Evolutionary conservation across 92 coral and sea anemone genomes (phyloP), one percentile per base, ranked within the genome.

Genomic region (Porites cylindrica): DNA sequence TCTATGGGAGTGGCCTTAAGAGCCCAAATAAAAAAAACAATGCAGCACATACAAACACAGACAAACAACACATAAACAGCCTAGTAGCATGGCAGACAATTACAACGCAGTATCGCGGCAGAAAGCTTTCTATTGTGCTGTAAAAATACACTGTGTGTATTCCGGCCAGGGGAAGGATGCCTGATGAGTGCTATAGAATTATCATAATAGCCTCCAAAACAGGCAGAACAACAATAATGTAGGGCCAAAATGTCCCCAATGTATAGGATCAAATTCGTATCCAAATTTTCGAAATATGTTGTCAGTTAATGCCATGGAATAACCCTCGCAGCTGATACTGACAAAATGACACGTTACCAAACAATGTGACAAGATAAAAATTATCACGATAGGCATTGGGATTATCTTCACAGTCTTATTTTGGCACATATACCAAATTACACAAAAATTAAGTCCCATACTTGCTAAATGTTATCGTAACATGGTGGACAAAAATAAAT

Each of bases 31-130:
- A 72, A 72, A 72, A 72, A 72, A n/a, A n/a, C 52, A 17, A 72
- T 70, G 14, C 75, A 29, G 51, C 51, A 70, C 74, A 70, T 70
- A 2, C 29, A 18, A 70, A 70, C 75, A 70, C 51, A 70, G 16
- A 71, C 77, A 72, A 72, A 72, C 56, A 43, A 72, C 77, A 72
- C 19, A 14, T 72, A 72, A 72, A 43, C 77, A n/a, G 77, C 77
- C 51, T 3, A 29, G 77, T 72, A 51, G 77, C 77, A 47, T 72
- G 77, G 77, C 60, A 72, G 77, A 72, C 77, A 47, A 4, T 47
- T 38, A 72, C 58, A 72, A 16, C 4, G 51, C 77, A 72, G 56
- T 72, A 43, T 66, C 70, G 13, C 24, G 29, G 70, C 70, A 23
- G 10, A 23, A 26, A 1, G 29, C 38, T 21, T 26, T 26, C 70